phyloP scores from a whole-genome alignment of 2,113 vertebrate genomes.

The Chloebia gouldiae region DNA sequence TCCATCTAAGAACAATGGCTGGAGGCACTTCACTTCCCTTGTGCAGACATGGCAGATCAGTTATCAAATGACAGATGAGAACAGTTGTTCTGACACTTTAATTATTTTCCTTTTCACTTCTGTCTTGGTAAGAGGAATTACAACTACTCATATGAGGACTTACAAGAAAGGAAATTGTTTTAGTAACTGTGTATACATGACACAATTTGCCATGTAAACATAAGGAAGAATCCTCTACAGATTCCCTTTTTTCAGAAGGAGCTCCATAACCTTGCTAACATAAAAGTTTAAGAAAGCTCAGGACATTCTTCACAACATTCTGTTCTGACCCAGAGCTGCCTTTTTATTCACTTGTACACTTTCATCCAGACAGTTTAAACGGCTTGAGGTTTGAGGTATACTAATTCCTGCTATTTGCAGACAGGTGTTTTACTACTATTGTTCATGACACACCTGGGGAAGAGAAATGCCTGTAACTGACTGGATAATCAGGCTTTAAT shows the following conservation, averaged over 20 bases:
- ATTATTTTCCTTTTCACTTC: background rate
- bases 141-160: background rate
- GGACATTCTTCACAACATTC: background rate
- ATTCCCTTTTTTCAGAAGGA: background rate
- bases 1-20: background rate
- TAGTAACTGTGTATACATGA: background rate
- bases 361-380: background rate
- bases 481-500: background rate
- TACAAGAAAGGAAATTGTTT: background rate
- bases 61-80: background rate
- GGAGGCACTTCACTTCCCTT: background rate
- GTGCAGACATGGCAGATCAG: background rate
- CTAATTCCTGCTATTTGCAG: background rate
- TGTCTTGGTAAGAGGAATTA: background rate
- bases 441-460: background rate
- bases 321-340: background rate
- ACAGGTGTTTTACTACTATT: background rate
- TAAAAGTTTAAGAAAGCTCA: background rate
- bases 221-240: background rate
- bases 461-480: background rate
- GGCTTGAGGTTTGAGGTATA: background rate
- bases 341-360: background rate
- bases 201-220: background rate
- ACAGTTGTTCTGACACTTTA: background rate
- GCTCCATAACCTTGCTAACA: background rate